A percentile compares a stretch with the other conserved stretches of the same genome.
These are phyloP conservation scores for Seriola quinqueradiata DNA, from an alignment of 2,113 vertebrate species.

Conservation along the genomic window DNA sequence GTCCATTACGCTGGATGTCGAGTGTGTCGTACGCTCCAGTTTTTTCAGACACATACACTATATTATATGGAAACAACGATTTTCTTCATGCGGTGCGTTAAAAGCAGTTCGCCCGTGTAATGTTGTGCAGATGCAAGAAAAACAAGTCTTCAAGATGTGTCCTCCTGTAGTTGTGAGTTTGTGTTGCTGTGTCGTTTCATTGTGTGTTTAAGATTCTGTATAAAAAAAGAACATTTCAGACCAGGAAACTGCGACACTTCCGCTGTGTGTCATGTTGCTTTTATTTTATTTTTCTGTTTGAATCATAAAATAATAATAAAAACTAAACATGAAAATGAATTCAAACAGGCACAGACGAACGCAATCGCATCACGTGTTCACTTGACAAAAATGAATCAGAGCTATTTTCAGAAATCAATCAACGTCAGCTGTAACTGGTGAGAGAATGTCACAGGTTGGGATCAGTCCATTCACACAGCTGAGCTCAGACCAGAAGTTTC, in stretches of 20 bases:
- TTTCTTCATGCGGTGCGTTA: constrained; percentile 2
- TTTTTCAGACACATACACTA: constrained; percentile 11
- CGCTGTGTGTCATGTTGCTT: no score
- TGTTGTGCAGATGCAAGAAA: constrained; percentile 1
- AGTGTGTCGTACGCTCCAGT: constrained; percentile 23
- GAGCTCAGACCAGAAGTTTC: constrained; percentile 46
- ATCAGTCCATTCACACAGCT: constrained; percentile 28
- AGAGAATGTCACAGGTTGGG: constrained; percentile 60
- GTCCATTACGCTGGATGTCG: constrained; percentile 57
- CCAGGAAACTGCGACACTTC: no score
- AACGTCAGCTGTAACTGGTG: constrained; percentile 51
- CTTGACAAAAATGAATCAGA: not conserved
- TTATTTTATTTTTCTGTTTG: not conserved
- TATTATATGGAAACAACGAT: not conserved
- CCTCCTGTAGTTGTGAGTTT: not conserved
- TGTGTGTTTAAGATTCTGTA: not conserved
- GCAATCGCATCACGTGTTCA: not conserved
- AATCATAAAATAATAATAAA: not conserved
- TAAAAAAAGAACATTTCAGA: not conserved
- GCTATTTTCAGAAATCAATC: constrained; percentile 44
- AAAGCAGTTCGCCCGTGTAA: not conserved
- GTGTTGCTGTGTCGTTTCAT: not conserved
- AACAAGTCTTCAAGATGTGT: not conserved
- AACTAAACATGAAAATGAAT: not conserved
- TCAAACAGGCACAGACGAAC: not conserved